These are phyloP conservation scores for Oppia nitens DNA, from an alignment of 1,140 invertebrate genomes.

Conservation along the genomic window DNA sequence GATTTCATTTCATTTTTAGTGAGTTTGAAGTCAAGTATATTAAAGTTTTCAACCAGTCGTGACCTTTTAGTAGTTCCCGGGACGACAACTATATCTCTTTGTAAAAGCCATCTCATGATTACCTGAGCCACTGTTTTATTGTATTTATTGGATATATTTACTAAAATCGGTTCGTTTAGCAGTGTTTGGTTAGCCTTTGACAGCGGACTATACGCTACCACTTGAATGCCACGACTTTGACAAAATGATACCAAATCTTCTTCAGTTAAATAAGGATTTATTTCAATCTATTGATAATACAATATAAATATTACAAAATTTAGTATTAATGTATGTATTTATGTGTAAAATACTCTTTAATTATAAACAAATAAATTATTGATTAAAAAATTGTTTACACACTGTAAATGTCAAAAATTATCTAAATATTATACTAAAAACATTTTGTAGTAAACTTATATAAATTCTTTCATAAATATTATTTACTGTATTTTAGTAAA, in stretches of 20 bases:
- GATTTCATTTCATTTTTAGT: slow-evolving; percentile 44
- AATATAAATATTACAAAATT: too few relatives aligned
- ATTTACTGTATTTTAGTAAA: too few relatives aligned
- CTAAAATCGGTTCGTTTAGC: slow-evolving; percentile 39
- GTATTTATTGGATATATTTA: slow-evolving; percentile 44
- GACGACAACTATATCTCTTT: slow-evolving; percentile 52
- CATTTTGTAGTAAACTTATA: too few relatives aligned
- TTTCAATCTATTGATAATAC: too few relatives aligned
- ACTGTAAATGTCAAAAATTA: too few relatives aligned
- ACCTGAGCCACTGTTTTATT: slow-evolving; percentile 46
- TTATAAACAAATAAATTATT: too few relatives aligned
- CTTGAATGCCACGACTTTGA: slow-evolving; percentile 23
- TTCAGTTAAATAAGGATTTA: slow-evolving; percentile 25
- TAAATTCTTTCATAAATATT: too few relatives aligned
- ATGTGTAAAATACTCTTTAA: too few relatives aligned
- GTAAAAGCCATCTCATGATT: slow-evolving; percentile 38
- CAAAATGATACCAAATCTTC: slow-evolving; percentile 23
- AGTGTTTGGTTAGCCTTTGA: slow-evolving; percentile 29
- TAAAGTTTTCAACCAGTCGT: slow-evolving; percentile 50
- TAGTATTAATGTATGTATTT: too few relatives aligned
- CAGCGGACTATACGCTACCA: slow-evolving; percentile 33
- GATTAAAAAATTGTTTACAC: too few relatives aligned
- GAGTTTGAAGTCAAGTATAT: slow-evolving; percentile 48
- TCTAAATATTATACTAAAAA: too few relatives aligned
- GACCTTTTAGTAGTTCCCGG: slow-evolving; percentile 51